Conservation (phyloP, 2,888 invertebrate species). For the Cephus runcator region DNA sequence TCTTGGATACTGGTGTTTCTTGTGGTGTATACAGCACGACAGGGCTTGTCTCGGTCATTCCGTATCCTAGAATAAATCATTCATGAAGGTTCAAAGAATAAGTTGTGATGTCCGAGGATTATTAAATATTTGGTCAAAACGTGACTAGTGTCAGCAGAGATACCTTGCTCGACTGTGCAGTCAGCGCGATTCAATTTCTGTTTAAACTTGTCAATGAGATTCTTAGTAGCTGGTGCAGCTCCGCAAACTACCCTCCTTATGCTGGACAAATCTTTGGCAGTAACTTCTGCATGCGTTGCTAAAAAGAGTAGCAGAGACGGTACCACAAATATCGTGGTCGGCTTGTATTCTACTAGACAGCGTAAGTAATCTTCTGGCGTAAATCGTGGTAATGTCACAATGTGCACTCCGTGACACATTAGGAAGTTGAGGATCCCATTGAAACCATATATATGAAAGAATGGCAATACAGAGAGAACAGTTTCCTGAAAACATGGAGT, state of each 20-base stretch:
- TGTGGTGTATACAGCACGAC: conserved; percentile 72
- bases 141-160: conserved; percentile 41
- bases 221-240: conserved; percentile 79
- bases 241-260: conserved; percentile 76
- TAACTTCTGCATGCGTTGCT: conserved; percentile 77
- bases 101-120: conserved; percentile 14
- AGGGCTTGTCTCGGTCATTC: conserved; percentile 78
- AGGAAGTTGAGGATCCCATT: conserved; percentile 75
- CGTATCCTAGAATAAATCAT: conserved; percentile 68
- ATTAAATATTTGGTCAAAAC: conserved; percentile 46
- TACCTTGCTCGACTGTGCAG: conserved; percentile 63
- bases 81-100: not conserved
- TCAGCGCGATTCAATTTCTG: conserved; percentile 65
- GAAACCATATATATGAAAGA: conserved; percentile 84
- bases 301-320: conserved; percentile 82
- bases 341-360: conserved; percentile 71
- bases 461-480: conserved; percentile 76
- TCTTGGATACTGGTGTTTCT: conserved; percentile 70
- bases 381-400: conserved; percentile 78
- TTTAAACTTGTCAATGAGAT: conserved; percentile 72
- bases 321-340: conserved; percentile 76
- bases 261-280: conserved; percentile 73
- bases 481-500: conserved; percentile 69
- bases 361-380: conserved; percentile 79
- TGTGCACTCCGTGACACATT: conserved; percentile 71